Percentiles rank a stretch among this genome's conserved stretches.
phyloP scores from a whole-genome alignment of 2,797 vertebrate genomes.

The Falco cherrug region DNA sequence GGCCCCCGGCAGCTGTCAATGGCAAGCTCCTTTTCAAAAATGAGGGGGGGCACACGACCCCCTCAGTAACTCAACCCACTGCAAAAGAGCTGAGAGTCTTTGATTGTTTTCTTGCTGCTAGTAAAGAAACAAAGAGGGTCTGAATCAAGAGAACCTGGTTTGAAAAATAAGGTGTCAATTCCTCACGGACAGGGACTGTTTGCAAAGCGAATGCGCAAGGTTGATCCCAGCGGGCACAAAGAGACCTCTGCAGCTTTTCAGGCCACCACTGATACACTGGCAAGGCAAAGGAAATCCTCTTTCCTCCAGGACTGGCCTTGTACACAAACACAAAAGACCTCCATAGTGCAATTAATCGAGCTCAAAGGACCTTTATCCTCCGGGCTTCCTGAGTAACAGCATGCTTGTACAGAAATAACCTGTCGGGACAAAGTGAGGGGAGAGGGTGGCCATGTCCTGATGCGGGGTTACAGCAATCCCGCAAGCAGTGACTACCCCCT shows the following conservation, averaged over 20 bases:
- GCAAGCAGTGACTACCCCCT: not conserved
- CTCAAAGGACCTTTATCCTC: not conserved
- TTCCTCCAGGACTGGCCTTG: not conserved
- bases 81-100: not conserved
- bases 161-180: not conserved
- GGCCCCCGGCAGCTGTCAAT: not conserved
- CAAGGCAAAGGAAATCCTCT: not conserved
- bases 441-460: not conserved
- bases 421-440: not conserved
- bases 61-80: not conserved
- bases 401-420: not conserved
- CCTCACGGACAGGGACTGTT: not conserved
- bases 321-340: not conserved
- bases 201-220: not conserved
- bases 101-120: not conserved
- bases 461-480: not conserved
- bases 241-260: not conserved
- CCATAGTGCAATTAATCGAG: not conserved
- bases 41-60: accelerated
- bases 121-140: not conserved
- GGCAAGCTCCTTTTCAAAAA: not conserved
- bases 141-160: not conserved
- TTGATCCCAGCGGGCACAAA: not conserved
- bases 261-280: not conserved
- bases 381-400: not conserved